These are phyloP conservation scores for Epinotia brunnichana DNA, from an alignment of 2,888 invertebrate species.

Conservation along the genomic window DNA sequence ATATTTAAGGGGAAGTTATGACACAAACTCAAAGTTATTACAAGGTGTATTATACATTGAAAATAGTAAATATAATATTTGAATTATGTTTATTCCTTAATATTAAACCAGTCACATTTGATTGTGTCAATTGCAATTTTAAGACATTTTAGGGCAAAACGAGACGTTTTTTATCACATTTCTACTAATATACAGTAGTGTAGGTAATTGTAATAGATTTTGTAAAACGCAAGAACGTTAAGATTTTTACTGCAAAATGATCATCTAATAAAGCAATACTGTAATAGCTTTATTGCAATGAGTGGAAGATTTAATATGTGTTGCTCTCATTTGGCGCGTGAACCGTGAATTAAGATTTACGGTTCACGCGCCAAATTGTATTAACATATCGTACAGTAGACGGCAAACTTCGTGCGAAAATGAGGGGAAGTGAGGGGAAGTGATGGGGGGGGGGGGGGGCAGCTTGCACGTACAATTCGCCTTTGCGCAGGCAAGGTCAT, in stretches of 20 bases:
- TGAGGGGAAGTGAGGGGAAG: too few species aligned
- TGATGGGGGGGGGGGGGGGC: too few species aligned
- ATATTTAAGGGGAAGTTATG: slow-evolving; percentile 11
- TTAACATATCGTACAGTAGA: background rate
- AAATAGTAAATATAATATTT: slow-evolving; percentile 9
- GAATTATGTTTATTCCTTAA: slow-evolving; percentile 12
- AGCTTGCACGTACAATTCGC: too few species aligned
- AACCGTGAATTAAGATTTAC: too few species aligned
- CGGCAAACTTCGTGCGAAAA: too few species aligned
- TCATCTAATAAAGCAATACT: background rate
- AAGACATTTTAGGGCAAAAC: background rate
- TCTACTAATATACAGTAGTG: slow-evolving; percentile 13
- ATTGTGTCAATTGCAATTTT: slow-evolving; percentile 6
- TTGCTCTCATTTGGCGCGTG: background rate
- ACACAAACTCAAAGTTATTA: background rate
- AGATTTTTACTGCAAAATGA: background rate
- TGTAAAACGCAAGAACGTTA: slow-evolving; percentile 2
- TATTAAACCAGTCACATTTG: slow-evolving; percentile 8
- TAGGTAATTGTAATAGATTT: background rate
- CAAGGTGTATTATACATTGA: slow-evolving; percentile 6
- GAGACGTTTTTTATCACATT: slow-evolving; percentile 18
- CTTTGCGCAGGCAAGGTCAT: too few species aligned
- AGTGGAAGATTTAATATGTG: background rate
- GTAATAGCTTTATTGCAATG: background rate
- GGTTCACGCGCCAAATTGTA: background rate